Evolutionary conservation across 1,140 invertebrate species (phyloP).

Genomic region (Thereuonema tuberculata): DNA sequence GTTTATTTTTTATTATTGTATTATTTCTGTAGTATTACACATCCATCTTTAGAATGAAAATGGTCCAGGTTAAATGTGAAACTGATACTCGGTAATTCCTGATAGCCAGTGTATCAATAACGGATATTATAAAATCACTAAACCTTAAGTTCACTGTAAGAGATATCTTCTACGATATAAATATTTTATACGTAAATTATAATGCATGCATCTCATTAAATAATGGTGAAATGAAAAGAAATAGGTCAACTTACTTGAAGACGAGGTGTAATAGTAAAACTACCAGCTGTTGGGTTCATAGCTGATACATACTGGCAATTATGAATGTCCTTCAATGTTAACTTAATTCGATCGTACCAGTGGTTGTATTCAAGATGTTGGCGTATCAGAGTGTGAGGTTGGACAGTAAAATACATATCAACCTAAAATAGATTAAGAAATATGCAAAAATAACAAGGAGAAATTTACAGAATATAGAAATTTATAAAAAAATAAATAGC

Average conservation of each 20-base stretch:
- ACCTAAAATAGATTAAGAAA: constrained; percentile 49
- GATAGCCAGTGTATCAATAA: too few species aligned
- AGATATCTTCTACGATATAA: too few species aligned
- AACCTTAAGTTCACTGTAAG: too few species aligned
- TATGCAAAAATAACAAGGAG: background rate
- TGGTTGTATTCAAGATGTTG: constrained; percentile 92
- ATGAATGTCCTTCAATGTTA: constrained; percentile 88
- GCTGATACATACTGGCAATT: constrained; percentile 93
- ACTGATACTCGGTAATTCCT: too few species aligned
- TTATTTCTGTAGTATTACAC: too few species aligned
- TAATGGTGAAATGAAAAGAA: too few species aligned
- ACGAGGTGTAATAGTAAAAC: constrained; percentile 88
- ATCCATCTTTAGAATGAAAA: too few species aligned
- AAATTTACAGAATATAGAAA: background rate
- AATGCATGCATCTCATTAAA: too few species aligned
- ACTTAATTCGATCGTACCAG: constrained; percentile 77
- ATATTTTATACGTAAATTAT: too few species aligned
- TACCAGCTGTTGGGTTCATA: constrained; percentile 95
- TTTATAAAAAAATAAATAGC: background rate
- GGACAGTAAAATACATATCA: constrained; percentile 84
- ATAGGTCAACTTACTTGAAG: constrained; percentile 56
- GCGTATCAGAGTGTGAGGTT: constrained; percentile 86
- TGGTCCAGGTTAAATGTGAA: too few species aligned
- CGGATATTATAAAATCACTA: too few species aligned
- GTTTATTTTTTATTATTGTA: too few species aligned